A percentile compares a stretch with the other conserved stretches of the same genome.
Evolutionary conservation across 2,888 invertebrate species (phyloP).

Genomic region (Scaptomyza polygonia): DNA sequence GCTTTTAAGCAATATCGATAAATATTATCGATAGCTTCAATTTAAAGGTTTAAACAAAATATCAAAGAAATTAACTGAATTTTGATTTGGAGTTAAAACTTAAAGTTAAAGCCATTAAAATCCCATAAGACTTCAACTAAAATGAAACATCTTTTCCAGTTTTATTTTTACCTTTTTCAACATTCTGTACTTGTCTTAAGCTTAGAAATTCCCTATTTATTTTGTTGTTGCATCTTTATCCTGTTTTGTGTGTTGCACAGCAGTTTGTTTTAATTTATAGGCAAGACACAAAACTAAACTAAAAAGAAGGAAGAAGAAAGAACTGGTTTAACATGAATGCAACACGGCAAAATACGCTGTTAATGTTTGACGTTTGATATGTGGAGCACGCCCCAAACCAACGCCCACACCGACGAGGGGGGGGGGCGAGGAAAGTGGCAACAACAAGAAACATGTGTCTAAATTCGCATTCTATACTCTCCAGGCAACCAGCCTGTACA

Average conservation of each 20-base stretch:
- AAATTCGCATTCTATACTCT: conserved; percentile 51
- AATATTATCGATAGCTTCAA: not conserved
- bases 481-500: conserved; percentile 52
- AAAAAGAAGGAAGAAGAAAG: conserved; percentile 5
- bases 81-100: no score
- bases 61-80: no score
- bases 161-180: no score
- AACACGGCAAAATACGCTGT: conserved; percentile 35
- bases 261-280: conserved; percentile 51
- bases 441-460: conserved; percentile 70
- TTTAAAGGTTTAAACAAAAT: no score
- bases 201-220: not conserved
- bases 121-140: no score
- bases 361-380: conserved; percentile 60
- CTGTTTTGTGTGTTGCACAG: not conserved
- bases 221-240: not conserved
- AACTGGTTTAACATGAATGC: conserved; percentile 42
- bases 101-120: no score
- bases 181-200: not conserved
- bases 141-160: no score
- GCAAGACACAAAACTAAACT: conserved; percentile 7
- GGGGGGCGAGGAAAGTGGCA: no score
- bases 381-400: conserved; percentile 52
- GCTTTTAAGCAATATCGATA: not conserved
- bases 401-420: not conserved